phyloP scores from a whole-genome alignment of 2,888 invertebrate genomes.

The Perithous albicinctus region DNA sequence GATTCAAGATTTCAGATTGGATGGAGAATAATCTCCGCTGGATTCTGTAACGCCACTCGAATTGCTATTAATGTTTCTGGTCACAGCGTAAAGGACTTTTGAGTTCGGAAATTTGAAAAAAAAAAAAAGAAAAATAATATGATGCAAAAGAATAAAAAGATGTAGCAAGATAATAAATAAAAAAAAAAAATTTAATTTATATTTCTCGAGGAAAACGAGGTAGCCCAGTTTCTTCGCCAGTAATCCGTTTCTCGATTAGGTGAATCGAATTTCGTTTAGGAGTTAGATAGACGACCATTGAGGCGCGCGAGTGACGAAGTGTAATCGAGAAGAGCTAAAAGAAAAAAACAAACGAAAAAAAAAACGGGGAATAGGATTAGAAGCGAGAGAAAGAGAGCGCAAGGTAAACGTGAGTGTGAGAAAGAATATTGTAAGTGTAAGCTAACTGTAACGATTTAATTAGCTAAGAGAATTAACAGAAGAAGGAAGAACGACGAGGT shows the following conservation, averaged over 20 bases:
- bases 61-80: conserved; percentile 52
- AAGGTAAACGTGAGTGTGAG: conserved; percentile 59
- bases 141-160: conserved; percentile 1
- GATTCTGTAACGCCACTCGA: conserved; percentile 45
- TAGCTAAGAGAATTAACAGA: conserved; percentile 63
- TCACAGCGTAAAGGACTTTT: conserved; percentile 32
- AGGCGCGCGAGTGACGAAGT: conserved; percentile 52
- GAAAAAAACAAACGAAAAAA: conserved; percentile 3
- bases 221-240: conserved; percentile 40
- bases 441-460: conserved; percentile 62
- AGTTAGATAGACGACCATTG: conserved; percentile 39
- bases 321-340: conserved; percentile 28
- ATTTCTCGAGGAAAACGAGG: conserved; percentile 40
- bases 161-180: conserved; percentile 11
- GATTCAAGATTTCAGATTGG: conserved; percentile 39
- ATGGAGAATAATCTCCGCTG: conserved; percentile 23
- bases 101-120: conserved; percentile 47
- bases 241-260: conserved; percentile 34
- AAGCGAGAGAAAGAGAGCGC: conserved; percentile 40
- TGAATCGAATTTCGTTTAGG: conserved; percentile 34
- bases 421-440: conserved; percentile 66
- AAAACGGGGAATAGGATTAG: conserved; percentile 26
- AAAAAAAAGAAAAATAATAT: conserved; percentile 29
- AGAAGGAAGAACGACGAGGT: conserved; percentile 30
- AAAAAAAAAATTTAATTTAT: conserved; percentile 31